These are phyloP conservation scores for Anthoscopus minutus DNA, from an alignment of 2,113 vertebrate genomes.

Conservation along the genomic window DNA sequence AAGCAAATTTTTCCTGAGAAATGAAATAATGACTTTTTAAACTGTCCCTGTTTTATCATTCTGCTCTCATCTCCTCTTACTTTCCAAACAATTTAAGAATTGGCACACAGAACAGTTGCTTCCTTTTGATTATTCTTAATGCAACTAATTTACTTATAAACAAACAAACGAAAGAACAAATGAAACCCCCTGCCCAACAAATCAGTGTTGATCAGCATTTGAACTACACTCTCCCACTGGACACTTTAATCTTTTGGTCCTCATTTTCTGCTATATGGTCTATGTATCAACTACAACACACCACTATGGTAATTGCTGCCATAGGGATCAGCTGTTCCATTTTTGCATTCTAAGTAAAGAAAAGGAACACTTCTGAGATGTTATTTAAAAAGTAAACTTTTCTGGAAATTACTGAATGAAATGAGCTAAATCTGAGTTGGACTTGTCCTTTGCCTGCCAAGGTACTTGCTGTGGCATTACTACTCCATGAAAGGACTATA, in stretches of 20 bases:
- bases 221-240: neutral
- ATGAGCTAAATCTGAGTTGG: neutral
- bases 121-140: neutral
- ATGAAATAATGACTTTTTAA: neutral
- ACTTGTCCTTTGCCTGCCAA: neutral
- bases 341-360: neutral
- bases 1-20: neutral
- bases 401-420: neutral
- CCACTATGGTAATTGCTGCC: neutral
- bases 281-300: neutral
- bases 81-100: neutral
- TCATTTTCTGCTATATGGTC: neutral
- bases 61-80: neutral
- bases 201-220: neutral
- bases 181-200: rapidly evolving
- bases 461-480: neutral
- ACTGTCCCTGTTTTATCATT: neutral
- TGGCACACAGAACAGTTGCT: neutral
- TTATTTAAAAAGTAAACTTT: neutral
- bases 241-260: neutral
- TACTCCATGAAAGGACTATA: neutral
- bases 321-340: neutral
- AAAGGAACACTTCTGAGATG: neutral
- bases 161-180: neutral
- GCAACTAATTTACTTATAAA: neutral